These are phyloP conservation scores for Callinectes sapidus DNA, from an alignment of 2,888 invertebrate species.

Conservation along the genomic window DNA sequence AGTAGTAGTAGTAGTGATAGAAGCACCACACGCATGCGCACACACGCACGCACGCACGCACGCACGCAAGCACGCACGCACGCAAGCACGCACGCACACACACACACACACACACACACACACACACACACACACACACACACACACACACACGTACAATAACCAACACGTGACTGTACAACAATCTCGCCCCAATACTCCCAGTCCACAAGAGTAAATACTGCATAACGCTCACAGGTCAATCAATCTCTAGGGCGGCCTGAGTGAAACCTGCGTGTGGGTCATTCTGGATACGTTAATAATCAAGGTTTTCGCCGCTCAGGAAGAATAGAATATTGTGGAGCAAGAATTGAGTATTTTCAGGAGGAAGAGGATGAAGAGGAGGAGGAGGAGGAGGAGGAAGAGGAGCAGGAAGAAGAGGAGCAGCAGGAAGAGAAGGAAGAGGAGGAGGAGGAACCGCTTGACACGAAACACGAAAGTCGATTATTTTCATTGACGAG, in stretches of 20 bases:
- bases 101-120: neutral
- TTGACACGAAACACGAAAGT: neutral
- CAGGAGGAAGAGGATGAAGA: neutral
- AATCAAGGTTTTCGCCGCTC: neutral
- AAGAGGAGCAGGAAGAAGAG: no score
- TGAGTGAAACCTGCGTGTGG: neutral
- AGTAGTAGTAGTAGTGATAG: neutral
- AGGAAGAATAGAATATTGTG: neutral
- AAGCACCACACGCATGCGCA: neutral
- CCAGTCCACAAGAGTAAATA: neutral
- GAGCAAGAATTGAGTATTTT: neutral
- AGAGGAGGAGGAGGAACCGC: neutral
- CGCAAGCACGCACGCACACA: neutral
- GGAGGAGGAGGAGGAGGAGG: no score
- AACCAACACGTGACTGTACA: neutral
- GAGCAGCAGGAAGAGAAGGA: no score
- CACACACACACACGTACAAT: neutral
- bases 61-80: neutral
- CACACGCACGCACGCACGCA: neutral
- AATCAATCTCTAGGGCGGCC: neutral
- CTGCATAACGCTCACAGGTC: neutral
- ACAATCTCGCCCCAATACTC: neutral
- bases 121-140: constrained; percentile 1
- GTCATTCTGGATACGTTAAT: neutral
- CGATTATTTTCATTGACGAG: neutral